Conservation (phyloP, 2,797 vertebrate species). For the Hyperoplus immaculatus region DNA sequence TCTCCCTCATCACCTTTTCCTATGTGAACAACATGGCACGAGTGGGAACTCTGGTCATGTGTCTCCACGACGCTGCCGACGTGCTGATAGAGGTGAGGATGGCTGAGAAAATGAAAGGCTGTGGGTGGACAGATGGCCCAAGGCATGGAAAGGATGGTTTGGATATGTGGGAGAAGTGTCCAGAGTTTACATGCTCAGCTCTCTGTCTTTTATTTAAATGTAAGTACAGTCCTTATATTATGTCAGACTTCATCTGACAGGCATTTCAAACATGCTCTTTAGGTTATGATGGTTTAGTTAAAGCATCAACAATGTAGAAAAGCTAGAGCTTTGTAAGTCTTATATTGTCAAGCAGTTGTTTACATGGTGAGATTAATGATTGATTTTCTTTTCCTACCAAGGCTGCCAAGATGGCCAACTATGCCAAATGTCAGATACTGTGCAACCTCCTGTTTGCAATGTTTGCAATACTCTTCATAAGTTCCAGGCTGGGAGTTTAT, state of each 20-base stretch:
- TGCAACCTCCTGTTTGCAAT: conserved; percentile 96
- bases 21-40: conserved; percentile 97
- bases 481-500: conserved; percentile 94
- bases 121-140: conserved; percentile 9
- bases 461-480: conserved; percentile 96
- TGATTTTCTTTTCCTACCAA: conserved; percentile 70
- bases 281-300: neutral
- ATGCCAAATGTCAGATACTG: conserved; percentile 97
- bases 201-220: conserved; percentile 24
- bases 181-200: conserved; percentile 11
- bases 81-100: conserved; percentile 94
- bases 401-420: conserved; percentile 99
- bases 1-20: conserved; percentile 93
- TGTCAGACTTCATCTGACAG: neutral
- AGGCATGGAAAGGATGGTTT: neutral
- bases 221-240: neutral
- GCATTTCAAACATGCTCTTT: neutral
- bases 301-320: neutral
- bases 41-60: conserved; percentile 93
- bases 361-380: neutral
- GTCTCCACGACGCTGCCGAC: conserved; percentile 94
- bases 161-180: conserved; percentile 29
- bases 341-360: neutral
- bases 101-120: neutral
- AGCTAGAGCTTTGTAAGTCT: neutral